Conservation (phyloP, 2,113 vertebrate genomes). For the Proterorhinus semilunaris region DNA sequence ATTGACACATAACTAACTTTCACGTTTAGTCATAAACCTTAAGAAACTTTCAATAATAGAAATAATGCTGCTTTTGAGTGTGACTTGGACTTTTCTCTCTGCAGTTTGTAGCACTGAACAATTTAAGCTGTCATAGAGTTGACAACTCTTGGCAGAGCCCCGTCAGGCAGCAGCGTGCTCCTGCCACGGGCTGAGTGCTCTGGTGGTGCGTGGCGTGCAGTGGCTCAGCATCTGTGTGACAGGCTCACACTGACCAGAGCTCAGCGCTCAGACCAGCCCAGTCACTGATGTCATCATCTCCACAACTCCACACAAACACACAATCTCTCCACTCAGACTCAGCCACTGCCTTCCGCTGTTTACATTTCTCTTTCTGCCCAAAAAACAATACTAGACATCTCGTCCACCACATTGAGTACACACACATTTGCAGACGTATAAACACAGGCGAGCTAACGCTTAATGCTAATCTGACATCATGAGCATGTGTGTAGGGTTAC, state of each 20-base stretch:
- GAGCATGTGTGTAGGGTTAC: conserved; percentile 66
- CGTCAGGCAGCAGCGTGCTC: conserved; percentile 44
- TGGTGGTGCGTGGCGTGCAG: conserved; percentile 59
- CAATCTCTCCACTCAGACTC: conserved; percentile 60
- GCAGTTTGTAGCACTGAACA: conserved; percentile 58
- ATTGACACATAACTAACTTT: conserved; percentile 41
- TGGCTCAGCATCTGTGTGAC: conserved; percentile 64
- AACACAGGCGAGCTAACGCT: conserved; percentile 51
- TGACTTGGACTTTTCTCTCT: conserved; percentile 54
- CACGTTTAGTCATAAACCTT: background rate
- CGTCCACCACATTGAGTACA: conserved; percentile 50
- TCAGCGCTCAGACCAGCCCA: conserved; percentile 56
- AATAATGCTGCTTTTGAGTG: conserved; percentile 49
- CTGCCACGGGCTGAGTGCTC: conserved; percentile 65
- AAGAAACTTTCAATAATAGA: conserved; percentile 58
- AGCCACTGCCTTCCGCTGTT: conserved; percentile 70
- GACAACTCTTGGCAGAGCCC: conserved; percentile 67
- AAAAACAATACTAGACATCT: conserved; percentile 75
- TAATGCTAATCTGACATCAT: conserved; percentile 81
- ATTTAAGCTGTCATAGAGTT: conserved; percentile 59
- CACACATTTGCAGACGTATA: conserved; percentile 38
- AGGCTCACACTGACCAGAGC: conserved; percentile 73
- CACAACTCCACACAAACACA: conserved; percentile 46
- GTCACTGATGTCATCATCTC: conserved; percentile 70
- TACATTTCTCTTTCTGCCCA: conserved; percentile 69